Evolutionary conservation across 2,797 vertebrate species (phyloP).

Genomic region (Leptatherina wallacei): DNA sequence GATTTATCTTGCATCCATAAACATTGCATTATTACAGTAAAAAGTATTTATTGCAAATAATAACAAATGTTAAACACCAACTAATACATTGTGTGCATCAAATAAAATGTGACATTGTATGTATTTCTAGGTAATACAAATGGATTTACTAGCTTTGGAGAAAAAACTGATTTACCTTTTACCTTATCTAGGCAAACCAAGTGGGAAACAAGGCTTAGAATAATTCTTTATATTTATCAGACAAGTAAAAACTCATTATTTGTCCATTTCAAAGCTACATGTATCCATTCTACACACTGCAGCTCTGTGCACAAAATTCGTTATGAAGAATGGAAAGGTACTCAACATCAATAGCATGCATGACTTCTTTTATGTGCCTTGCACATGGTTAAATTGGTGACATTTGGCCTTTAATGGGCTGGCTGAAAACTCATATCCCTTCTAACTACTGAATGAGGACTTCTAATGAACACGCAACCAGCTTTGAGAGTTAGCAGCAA

Average conservation of each 20-base stretch:
- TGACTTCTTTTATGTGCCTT: constrained; percentile 80
- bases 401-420: constrained; percentile 83
- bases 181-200: neutral
- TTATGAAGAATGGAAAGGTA: constrained; percentile 76
- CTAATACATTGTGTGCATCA: neutral
- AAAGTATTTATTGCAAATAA: neutral
- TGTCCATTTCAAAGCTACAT: constrained; percentile 53
- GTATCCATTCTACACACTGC: constrained; percentile 49
- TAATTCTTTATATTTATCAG: constrained; percentile 30
- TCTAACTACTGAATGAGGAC: constrained; percentile 82
- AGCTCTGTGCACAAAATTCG: constrained; percentile 62
- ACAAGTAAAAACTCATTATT: constrained; percentile 58
- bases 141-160: neutral
- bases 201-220: constrained; percentile 41
- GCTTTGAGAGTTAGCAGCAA: constrained; percentile 74
- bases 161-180: neutral
- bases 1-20: neutral
- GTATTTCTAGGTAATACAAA: neutral
- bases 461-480: constrained; percentile 81
- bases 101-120: neutral
- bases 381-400: constrained; percentile 78
- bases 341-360: constrained; percentile 79
- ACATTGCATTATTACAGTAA: neutral
- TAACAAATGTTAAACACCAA: neutral
- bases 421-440: constrained; percentile 78